Conservation (phyloP, 2,888 invertebrate genomes). For the Saturnia japonica region DNA sequence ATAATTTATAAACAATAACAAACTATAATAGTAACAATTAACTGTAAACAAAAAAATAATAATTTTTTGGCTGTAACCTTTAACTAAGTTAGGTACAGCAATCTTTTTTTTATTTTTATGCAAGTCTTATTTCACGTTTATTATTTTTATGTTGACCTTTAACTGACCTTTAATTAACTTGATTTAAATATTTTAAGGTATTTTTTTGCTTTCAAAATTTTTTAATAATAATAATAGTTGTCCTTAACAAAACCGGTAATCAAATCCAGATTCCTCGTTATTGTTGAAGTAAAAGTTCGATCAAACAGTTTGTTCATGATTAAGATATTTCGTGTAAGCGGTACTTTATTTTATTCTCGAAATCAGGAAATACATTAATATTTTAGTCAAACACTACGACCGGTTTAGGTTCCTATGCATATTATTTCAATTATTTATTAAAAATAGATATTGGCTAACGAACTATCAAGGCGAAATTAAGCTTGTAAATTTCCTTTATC, state of each 20-base stretch:
- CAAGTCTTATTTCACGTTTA: not conserved
- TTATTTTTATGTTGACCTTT: not conserved
- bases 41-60: not conserved
- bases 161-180: not conserved
- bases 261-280: too few relatives aligned
- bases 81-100: not conserved
- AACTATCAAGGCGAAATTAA: too few relatives aligned
- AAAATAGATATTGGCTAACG: too few relatives aligned
- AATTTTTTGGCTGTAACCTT: not conserved
- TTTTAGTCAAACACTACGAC: not conserved
- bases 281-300: not conserved
- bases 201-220: not conserved
- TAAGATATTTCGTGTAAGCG: not conserved
- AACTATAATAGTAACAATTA: not conserved
- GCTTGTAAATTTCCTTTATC: too few relatives aligned
- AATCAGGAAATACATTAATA: not conserved
- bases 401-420: not conserved
- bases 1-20: not conserved
- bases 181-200: not conserved
- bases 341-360: not conserved
- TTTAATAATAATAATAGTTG: not conserved
- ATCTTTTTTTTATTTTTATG: not conserved
- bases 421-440: too few relatives aligned
- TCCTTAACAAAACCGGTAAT: too few relatives aligned
- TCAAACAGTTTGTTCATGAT: not conserved